Evolutionary conservation across 2,888 invertebrate species (phyloP).

Genomic region (Sussaba pulchella): DNA sequence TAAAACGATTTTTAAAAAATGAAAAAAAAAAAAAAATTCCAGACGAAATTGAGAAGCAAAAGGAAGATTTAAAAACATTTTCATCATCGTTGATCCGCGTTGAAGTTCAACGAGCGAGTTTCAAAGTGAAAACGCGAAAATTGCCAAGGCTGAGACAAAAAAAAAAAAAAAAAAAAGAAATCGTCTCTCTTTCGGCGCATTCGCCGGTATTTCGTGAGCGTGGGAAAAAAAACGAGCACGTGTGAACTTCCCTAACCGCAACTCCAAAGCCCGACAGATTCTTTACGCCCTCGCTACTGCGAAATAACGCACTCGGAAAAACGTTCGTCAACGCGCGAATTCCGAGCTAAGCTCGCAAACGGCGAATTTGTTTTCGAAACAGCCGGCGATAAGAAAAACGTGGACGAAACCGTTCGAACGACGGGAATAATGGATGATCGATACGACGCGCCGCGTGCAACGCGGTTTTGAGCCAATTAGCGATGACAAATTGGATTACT

Average conservation of each 20-base stretch:
- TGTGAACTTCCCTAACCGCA: conserved; percentile 49
- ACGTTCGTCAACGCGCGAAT: background rate
- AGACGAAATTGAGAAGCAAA: background rate
- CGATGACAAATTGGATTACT: conserved; percentile 63
- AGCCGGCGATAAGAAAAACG: conserved; percentile 48
- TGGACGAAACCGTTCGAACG: conserved; percentile 13
- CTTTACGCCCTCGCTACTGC: background rate
- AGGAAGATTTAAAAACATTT: background rate
- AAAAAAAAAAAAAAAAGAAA: conserved; percentile 5
- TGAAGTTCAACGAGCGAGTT: conserved; percentile 19
- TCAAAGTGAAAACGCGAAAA: conserved; percentile 45
- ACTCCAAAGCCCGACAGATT: conserved; percentile 26
- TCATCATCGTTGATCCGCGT: conserved; percentile 18
- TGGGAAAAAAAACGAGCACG: conserved; percentile 59
- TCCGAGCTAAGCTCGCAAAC: conserved; percentile 5
- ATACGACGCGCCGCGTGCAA: conserved; percentile 23
- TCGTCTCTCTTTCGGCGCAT: conserved; percentile 43
- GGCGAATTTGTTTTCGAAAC: conserved; percentile 44
- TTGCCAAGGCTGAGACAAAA: conserved; percentile 39
- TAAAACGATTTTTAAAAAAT: background rate
- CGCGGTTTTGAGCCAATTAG: conserved; percentile 62
- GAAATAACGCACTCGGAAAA: too few species aligned
- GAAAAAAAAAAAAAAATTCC: background rate
- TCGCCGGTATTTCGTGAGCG: conserved; percentile 51
- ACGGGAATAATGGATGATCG: conserved; percentile 51